A percentile compares a stretch with the other conserved stretches of the same genome.
These are phyloP conservation scores for Laticauda laticaudata DNA, from an alignment of 2,113 vertebrate species.

Conservation along the genomic window DNA sequence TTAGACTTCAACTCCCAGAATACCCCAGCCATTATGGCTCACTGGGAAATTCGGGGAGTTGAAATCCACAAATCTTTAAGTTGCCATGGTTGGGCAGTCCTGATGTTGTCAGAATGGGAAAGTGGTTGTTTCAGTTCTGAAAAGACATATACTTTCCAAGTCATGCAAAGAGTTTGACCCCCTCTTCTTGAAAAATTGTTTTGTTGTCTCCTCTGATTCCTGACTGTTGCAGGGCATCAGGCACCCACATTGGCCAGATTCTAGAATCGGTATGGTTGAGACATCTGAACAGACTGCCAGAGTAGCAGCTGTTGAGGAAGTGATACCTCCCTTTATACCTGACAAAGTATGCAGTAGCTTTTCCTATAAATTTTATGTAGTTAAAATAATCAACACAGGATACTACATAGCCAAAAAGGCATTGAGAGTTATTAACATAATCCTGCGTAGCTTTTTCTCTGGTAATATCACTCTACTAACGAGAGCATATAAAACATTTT, in stretches of 20 bases:
- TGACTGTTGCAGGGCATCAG: neutral
- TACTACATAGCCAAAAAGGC: neutral
- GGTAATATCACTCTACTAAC: no score
- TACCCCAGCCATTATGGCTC: neutral
- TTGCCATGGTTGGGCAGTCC: neutral
- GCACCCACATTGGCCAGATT: neutral
- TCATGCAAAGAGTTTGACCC: neutral
- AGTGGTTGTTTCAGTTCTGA: neutral
- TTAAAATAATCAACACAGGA: neutral
- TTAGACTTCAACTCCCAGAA: neutral
- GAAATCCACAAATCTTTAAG: neutral
- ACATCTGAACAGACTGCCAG: neutral
- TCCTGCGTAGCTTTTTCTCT: no score
- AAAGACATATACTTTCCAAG: neutral
- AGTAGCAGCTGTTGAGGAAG: neutral
- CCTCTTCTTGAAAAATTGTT: neutral
- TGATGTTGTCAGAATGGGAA: no score
- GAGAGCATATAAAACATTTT: no score
- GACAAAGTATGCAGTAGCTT: neutral
- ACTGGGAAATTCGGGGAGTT: neutral
- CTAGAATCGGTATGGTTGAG: neutral
- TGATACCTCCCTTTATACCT: neutral
- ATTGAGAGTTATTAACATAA: no score
- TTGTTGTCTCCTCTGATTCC: neutral
- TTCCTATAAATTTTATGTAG: neutral